Percentiles rank a stretch among this genome's conserved stretches.
phyloP scores from a whole-genome alignment of 1,140 invertebrate genomes.

The Drosophila neocordata region DNA sequence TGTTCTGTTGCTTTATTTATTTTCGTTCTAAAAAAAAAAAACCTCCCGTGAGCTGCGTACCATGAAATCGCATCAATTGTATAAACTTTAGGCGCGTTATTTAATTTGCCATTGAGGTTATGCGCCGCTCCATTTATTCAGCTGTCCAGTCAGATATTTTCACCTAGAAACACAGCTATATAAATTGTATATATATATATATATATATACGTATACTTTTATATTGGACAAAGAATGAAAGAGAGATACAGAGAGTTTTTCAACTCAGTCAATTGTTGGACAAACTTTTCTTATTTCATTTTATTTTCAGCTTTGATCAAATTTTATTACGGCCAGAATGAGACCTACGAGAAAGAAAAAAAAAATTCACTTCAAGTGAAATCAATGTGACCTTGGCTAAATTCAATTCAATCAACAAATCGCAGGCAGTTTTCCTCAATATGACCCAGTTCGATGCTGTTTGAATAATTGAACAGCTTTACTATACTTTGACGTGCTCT shows the following conservation, averaged over 20 bases:
- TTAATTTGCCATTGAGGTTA: conserved; percentile 79
- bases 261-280: conserved; percentile 38
- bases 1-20: conserved; percentile 5
- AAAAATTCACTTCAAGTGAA: conserved; percentile 37
- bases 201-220: neutral
- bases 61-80: conserved; percentile 80
- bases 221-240: conserved; percentile 19
- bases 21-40: conserved; percentile 15
- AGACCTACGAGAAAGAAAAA: conserved; percentile 25
- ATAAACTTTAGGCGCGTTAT: conserved; percentile 80
- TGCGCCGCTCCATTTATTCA: conserved; percentile 76
- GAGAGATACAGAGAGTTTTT: conserved; percentile 5
- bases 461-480: conserved; percentile 76
- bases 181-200: neutral
- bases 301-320: conserved; percentile 53
- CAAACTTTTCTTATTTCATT: conserved; percentile 31
- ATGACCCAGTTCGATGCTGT: conserved; percentile 75
- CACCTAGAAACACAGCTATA: conserved; percentile 2
- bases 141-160: conserved; percentile 39
- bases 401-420: conserved; percentile 68
- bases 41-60: conserved; percentile 58
- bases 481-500: conserved; percentile 19
- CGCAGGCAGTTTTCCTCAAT: conserved; percentile 50
- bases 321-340: conserved; percentile 48
- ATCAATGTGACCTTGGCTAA: conserved; percentile 71